Percentiles rank a stretch among this genome's conserved stretches.
These are phyloP conservation scores for Bruchidius siliquastri DNA, from an alignment of 2,888 invertebrate species.

Conservation along the genomic window DNA sequence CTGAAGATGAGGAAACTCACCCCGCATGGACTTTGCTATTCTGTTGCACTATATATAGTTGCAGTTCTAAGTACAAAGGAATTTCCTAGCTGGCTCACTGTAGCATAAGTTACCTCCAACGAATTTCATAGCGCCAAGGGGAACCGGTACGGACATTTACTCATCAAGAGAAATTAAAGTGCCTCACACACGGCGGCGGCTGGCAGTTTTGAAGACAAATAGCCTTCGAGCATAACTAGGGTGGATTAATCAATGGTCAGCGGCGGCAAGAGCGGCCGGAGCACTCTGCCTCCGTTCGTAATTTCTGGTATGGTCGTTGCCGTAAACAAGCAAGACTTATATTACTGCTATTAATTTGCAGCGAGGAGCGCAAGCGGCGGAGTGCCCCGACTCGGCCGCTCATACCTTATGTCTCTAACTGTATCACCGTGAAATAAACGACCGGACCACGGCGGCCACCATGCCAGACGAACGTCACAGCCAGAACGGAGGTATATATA, in stretches of 20 bases:
- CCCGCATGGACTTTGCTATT: too few relatives aligned
- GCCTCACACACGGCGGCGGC: background rate
- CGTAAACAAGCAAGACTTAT: conserved; percentile 46
- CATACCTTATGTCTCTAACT: conserved; percentile 39
- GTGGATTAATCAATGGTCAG: conserved; percentile 42
- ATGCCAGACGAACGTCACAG: background rate
- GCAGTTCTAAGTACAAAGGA: background rate
- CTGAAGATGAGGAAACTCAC: too few relatives aligned
- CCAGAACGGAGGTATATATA: background rate
- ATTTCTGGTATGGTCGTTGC: conserved; percentile 36
- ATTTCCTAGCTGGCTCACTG: background rate
- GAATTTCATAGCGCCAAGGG: background rate
- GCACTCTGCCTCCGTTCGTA: conserved; percentile 33
- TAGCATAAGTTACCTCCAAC: background rate
- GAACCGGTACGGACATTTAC: background rate
- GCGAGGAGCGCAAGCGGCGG: conserved; percentile 21
- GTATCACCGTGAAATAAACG: conserved; percentile 12
- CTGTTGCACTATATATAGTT: too few relatives aligned
- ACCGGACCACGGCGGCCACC: background rate
- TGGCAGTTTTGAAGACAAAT: conserved; percentile 25
- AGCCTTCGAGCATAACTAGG: conserved; percentile 34
- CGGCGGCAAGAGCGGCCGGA: conserved; percentile 6
- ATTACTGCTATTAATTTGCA: conserved; percentile 49
- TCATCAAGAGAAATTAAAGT: background rate
- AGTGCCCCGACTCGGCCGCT: conserved; percentile 26